A percentile compares a stretch with the other conserved stretches of the same genome.
Evolutionary conservation across 2,113 vertebrate species (phyloP).

Genomic region (Phasianus colchicus): DNA sequence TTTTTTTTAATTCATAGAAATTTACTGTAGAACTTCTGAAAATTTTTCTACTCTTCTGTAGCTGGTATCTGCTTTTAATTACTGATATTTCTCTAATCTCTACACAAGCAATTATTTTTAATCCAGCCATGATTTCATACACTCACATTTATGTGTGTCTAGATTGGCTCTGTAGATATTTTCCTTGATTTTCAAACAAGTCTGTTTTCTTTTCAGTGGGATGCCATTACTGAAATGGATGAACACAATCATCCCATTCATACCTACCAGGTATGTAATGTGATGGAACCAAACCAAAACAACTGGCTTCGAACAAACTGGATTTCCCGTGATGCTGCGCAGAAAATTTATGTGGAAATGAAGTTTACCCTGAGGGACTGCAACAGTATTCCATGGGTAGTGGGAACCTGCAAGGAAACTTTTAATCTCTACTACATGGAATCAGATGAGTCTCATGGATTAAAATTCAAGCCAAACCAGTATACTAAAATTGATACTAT

Average conservation of each 20-base stretch:
- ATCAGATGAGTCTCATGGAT: constrained; percentile 88
- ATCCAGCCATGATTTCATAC: neutral
- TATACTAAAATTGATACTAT: constrained; percentile 96
- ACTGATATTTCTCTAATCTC: neutral
- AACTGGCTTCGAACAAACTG: constrained; percentile 97
- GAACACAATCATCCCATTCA: constrained; percentile 96
- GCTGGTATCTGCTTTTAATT: neutral
- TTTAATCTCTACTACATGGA: constrained; percentile 96
- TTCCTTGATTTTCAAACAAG: neutral
- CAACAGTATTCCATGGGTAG: constrained; percentile 96
- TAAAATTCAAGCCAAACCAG: constrained; percentile 89
- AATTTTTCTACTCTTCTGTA: neutral
- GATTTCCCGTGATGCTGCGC: constrained; percentile 93
- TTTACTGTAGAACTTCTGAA: neutral
- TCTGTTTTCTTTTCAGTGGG: constrained; percentile 84
- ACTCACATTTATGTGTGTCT: accelerated
- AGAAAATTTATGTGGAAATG: constrained; percentile 95
- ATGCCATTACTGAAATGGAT: constrained; percentile 97
- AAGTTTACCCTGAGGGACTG: constrained; percentile 96
- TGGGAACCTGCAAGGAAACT: constrained; percentile 96
- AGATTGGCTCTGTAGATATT: neutral
- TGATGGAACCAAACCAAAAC: constrained; percentile 97
- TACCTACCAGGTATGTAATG: constrained; percentile 95
- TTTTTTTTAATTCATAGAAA: neutral
- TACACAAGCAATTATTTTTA: neutral